Evolutionary conservation across 1,140 invertebrate species (phyloP).

Genomic region (Drosophila pandora): DNA sequence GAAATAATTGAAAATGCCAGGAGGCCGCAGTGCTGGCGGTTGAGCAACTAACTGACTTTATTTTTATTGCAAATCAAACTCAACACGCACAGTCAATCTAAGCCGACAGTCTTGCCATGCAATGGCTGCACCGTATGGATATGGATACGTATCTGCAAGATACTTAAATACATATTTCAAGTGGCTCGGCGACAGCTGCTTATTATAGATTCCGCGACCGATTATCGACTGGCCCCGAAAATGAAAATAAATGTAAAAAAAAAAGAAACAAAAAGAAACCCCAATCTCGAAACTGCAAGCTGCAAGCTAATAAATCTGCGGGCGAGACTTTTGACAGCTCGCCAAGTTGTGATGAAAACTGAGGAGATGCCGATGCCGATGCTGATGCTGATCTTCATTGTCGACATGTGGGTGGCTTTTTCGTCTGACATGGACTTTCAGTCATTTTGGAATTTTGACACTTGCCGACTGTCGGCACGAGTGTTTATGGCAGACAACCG

Average conservation of each 20-base stretch:
- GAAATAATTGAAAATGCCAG: slow-evolving; percentile 68
- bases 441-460: slow-evolving; percentile 66
- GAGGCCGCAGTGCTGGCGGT: slow-evolving; percentile 13
- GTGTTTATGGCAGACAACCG: slow-evolving; percentile 46
- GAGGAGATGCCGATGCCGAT: slow-evolving; percentile 20
- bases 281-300: slow-evolving; percentile 7
- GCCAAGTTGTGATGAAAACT: slow-evolving; percentile 29
- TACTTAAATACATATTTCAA: slow-evolving; percentile 74
- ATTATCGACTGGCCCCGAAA: slow-evolving; percentile 57
- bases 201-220: slow-evolving; percentile 70
- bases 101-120: slow-evolving; percentile 58
- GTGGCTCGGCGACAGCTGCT: slow-evolving; percentile 75
- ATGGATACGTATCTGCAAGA: slow-evolving; percentile 49
- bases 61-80: slow-evolving; percentile 53
- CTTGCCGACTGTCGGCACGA: slow-evolving; percentile 64
- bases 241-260: neutral
- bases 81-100: slow-evolving; percentile 58
- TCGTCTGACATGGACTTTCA: neutral
- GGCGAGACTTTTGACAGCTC: slow-evolving; percentile 58
- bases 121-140: slow-evolving; percentile 2
- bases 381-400: slow-evolving; percentile 41
- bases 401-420: slow-evolving; percentile 67
- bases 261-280: slow-evolving; percentile 16
- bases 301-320: slow-evolving; percentile 71
- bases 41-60: slow-evolving; percentile 35